Percentiles rank a stretch among this genome's conserved stretches.
Conservation (phyloP, 1,140 invertebrate genomes). For the Asbolus verrucosus region DNA sequence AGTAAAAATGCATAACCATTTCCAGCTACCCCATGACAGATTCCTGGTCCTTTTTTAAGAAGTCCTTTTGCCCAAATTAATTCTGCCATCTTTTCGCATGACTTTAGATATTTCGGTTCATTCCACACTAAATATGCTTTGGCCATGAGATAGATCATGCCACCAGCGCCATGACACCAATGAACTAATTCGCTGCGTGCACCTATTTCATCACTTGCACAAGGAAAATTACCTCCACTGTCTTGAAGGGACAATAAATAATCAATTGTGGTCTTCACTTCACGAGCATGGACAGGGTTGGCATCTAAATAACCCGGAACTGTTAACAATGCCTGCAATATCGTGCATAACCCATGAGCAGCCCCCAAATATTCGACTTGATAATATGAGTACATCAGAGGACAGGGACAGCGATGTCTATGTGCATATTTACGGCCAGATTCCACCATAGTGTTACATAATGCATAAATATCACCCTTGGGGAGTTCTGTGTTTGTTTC, state of each 20-base stretch:
- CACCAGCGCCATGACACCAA: constrained; percentile 90
- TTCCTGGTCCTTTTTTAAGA: constrained; percentile 83
- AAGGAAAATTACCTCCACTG: constrained; percentile 76
- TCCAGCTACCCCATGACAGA: constrained; percentile 89
- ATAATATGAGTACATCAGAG: constrained; percentile 89
- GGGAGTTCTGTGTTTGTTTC: constrained; percentile 69
- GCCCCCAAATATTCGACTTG: constrained; percentile 87
- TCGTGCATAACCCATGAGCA: constrained; percentile 79
- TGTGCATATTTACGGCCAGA: constrained; percentile 78
- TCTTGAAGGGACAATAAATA: constrained; percentile 73
- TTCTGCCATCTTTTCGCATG: constrained; percentile 78
- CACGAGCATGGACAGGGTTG: constrained; percentile 67
- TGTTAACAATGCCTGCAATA: constrained; percentile 73
- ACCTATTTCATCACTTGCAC: constrained; percentile 78
- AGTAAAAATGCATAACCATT: constrained; percentile 88
- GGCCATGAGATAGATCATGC: constrained; percentile 83
- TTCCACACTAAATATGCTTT: constrained; percentile 82
- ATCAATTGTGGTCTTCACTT: constrained; percentile 72
- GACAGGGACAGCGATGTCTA: constrained; percentile 70
- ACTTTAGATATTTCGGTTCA: constrained; percentile 79
- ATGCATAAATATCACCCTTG: constrained; percentile 69
- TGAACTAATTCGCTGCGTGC: constrained; percentile 78
- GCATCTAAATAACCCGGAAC: constrained; percentile 73
- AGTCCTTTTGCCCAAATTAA: constrained; percentile 85
- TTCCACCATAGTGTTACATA: constrained; percentile 76